Evolutionary conservation across 2,797 vertebrate genomes (phyloP).

Genomic region (Taeniopygia guttata): DNA sequence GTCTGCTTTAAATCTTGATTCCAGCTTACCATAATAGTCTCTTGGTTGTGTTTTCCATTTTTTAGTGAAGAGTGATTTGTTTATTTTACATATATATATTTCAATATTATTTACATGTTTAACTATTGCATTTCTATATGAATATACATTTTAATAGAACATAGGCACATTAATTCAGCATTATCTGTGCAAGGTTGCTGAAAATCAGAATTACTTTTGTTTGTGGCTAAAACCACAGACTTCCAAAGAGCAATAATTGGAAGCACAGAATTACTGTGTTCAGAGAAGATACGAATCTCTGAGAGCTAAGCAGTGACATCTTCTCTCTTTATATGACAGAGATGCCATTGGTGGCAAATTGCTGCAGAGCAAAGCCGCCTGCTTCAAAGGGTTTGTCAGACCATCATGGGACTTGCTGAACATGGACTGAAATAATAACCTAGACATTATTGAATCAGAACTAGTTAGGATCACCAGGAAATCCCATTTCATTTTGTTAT

Average conservation of each 20-base stretch:
- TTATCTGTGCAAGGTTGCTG: neutral
- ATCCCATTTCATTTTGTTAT: neutral
- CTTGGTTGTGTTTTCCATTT: neutral
- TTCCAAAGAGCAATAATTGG: neutral
- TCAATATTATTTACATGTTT: neutral
- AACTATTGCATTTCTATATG: neutral
- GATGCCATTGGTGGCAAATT: neutral
- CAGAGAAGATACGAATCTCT: neutral
- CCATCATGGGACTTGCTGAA: neutral
- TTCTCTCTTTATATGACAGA: neutral
- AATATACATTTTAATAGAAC: neutral
- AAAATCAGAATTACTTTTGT: neutral
- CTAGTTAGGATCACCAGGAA: neutral
- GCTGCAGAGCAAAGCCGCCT: neutral
- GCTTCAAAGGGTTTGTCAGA: neutral
- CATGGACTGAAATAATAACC: neutral
- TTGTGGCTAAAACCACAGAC: neutral
- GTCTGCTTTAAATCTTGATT: neutral
- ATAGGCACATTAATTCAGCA: accelerated
- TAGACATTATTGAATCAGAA: neutral
- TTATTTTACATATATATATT: neutral
- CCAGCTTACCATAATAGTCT: neutral
- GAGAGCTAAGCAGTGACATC: neutral
- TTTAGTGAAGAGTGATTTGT: neutral
- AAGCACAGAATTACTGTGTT: neutral